These are phyloP conservation scores for Acronicta psi DNA, from an alignment of 2,888 invertebrate species.

Conservation along the genomic window DNA sequence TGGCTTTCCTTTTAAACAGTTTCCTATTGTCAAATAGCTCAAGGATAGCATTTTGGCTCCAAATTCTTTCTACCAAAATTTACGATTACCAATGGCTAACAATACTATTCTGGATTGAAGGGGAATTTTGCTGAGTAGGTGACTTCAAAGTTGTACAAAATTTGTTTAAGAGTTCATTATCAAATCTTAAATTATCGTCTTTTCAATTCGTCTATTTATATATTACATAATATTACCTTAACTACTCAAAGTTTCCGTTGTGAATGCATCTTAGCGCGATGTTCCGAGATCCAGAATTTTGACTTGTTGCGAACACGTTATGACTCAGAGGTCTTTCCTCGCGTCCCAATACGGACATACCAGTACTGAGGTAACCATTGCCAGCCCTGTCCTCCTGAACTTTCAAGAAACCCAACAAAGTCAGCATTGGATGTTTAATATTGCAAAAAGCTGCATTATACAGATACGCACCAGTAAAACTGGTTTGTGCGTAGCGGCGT, in stretches of 20 bases:
- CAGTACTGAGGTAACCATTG: conserved; percentile 14
- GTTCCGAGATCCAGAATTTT: conserved; percentile 41
- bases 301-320: conserved; percentile 42
- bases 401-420: conserved; percentile 2
- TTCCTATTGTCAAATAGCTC: too few relatives aligned
- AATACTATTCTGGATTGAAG: too few relatives aligned
- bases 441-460: conserved; percentile 13
- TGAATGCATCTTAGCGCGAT: conserved; percentile 29
- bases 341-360: conserved; percentile 4
- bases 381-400: not conserved
- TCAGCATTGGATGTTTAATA: conserved; percentile 24
- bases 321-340: conserved; percentile 55
- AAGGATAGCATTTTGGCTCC: too few relatives aligned
- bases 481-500: conserved; percentile 47
- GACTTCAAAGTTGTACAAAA: too few relatives aligned
- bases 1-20: too few relatives aligned
- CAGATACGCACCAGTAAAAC: conserved; percentile 39
- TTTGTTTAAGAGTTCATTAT: too few relatives aligned
- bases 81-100: too few relatives aligned
- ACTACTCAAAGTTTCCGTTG: not conserved
- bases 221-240: not conserved
- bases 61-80: too few relatives aligned
- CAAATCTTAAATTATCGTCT: too few relatives aligned
- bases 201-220: too few relatives aligned
- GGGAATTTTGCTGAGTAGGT: too few relatives aligned